Base-by-base conservation (phyloP, 2,888 invertebrate species). In the Cinara cedri region DNA sequence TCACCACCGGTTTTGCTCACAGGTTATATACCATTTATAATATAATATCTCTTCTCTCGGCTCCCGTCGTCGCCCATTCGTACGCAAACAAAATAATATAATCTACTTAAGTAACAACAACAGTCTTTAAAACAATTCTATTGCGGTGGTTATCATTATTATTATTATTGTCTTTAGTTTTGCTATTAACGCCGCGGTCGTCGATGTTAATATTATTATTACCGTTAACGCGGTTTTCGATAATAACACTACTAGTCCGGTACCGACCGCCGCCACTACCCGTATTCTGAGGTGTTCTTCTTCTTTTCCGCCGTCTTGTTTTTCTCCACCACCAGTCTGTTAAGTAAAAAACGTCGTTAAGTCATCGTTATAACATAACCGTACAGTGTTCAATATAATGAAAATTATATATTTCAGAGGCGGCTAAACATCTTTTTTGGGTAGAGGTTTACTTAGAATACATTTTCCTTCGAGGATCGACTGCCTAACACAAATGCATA, bases 111-210 rank as follows among this genome's bases (percentile, higher is more conserved):
- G 68, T 76, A 26, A 76, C 66, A 76, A 76, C 68, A 76, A 66
- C 76, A 76, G 76, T 76, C 76, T 76, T 76, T 76, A 68, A 57
- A 68, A 34, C 66, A 68, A 68, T 46, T 49, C 55, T 75, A 75
- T 55, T 19, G 55, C 13, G 54, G 55, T 19, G 63, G 75, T 44
- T 55, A 46, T 76, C 55, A 10, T 63, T 34, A 62, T 62, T 9
- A 19, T 51, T 34, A 46, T 57, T 60, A 68, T 21, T 54, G 49
- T 78, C 68, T 49, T 75, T 55, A 44, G 21, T 65, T 42, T 63
- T 57, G 55, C 24, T 66, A 74, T 63, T 42, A 51, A 19, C 34
- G 72, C n/a, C 46, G n/a, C n/a, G 8, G 19, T 46, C 24, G 60
- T 44, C 13, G 60, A 62, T 63, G 11, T n/a, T 19, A 16, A 0